Base-by-base conservation (phyloP, 1,140 invertebrate genomes). In the Lethocerus indicus region DNA sequence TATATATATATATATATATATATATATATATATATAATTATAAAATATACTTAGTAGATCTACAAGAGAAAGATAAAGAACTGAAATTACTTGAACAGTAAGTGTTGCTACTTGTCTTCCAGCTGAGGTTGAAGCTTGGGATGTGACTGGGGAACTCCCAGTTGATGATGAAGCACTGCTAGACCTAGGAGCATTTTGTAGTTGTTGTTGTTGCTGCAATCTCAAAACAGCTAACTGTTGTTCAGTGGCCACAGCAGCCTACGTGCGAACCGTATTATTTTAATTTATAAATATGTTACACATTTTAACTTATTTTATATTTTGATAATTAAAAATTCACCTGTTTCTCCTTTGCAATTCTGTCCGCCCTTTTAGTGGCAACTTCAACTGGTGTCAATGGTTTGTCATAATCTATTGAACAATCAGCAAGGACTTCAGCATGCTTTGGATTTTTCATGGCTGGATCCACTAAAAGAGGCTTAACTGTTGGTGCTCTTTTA, bases 301-400 rank as follows among this genome's bases (percentile, higher is more conserved):
- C n/a, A n/a, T n/a, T n/a, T n/a, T n/a, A n/a, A n/a, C n/a, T n/a
- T n/a, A n/a, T n/a, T n/a, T n/a, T n/a, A n/a, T n/a, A n/a, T n/a
- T n/a, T n/a, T n/a, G n/a, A n/a, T n/a, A n/a, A n/a, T n/a, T n/a
- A n/a, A n/a, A n/a, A n/a, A 27, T 62, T 61, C 4, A 60, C 59
- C 53, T 66, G 61, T 57, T 92, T 92, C 56, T 90, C 87, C 56
- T 81, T 75, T 0, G 78, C 78, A 48, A 91, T 79, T 50, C 87
- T 70, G 58, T 94, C 90, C 2, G 84, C 85, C 56, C 88, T 71
- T 44, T 79, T 78, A 6, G 76, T 71, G 2, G 90, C 90, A 27
- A 95, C 83, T 56, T 89, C 81, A 56, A 82, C 75, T 0, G 90
- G 90, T 49, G 76, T 74, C 18, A 89, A 65, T 1, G 90, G 90